phyloP scores from a whole-genome alignment of 2,797 vertebrate genomes.

The Melopsittacus undulatus region DNA sequence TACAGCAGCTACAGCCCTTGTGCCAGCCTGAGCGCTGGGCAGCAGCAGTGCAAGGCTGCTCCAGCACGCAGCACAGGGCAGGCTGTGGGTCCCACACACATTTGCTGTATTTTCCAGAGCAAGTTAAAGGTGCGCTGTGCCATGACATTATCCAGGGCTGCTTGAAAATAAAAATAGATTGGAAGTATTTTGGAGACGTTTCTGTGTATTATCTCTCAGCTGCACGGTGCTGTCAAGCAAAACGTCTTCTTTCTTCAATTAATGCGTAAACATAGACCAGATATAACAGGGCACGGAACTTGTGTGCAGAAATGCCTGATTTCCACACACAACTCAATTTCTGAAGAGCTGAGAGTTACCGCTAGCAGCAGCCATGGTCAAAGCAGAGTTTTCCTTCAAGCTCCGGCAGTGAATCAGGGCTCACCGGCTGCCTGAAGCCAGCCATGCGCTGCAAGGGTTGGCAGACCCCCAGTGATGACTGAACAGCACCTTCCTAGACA shows the following conservation, averaged over 20 bases:
- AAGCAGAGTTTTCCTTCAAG: neutral
- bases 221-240: conserved; percentile 30
- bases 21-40: neutral
- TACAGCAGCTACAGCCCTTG: neutral
- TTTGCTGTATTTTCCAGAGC: neutral
- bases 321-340: neutral
- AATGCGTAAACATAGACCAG: conserved; percentile 10
- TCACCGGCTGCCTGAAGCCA: accelerated
- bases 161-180: conserved; percentile 39
- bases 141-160: conserved; percentile 1
- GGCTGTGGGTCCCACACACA: accelerated
- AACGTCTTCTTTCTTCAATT: conserved; percentile 14
- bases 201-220: conserved; percentile 26
- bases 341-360: neutral
- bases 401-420: accelerated
- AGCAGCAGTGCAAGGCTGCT: neutral
- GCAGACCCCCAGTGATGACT: accelerated
- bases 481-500: accelerated
- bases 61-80: accelerated
- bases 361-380: neutral
- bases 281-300: neutral
- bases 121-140: neutral
- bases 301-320: neutral
- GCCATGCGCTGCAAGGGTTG: neutral
- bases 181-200: conserved; percentile 28